A percentile compares a stretch with the other conserved stretches of the same genome.
Conservation (phyloP, 2,888 invertebrate genomes). For the Choristoneura rosaceana region DNA sequence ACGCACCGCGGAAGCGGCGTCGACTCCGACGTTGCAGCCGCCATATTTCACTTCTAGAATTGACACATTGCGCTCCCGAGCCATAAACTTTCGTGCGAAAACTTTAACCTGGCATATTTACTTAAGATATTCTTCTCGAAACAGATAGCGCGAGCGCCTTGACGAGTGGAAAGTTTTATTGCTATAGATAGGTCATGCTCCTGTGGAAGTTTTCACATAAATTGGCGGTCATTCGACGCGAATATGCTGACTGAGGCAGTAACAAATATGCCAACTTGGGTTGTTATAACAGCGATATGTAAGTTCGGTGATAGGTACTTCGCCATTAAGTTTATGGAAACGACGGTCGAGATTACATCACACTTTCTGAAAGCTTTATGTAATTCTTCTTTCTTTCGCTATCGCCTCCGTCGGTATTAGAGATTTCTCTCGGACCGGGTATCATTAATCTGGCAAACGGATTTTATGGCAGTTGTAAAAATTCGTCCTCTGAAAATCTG, state of each 20-base stretch:
- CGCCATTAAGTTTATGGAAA: slow-evolving; percentile 85
- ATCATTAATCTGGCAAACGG: slow-evolving; percentile 72
- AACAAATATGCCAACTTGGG: slow-evolving; percentile 85
- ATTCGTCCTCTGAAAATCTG: slow-evolving; percentile 58
- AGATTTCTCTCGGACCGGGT: slow-evolving; percentile 38
- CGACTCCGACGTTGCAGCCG: slow-evolving; percentile 83
- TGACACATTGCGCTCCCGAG: slow-evolving; percentile 78
- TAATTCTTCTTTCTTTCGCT: slow-evolving; percentile 74
- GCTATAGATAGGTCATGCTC: slow-evolving; percentile 81
- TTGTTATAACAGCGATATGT: slow-evolving; percentile 85
- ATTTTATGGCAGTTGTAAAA: slow-evolving; percentile 70
- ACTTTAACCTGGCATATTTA: slow-evolving; percentile 83
- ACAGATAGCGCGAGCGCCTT: slow-evolving; percentile 74
- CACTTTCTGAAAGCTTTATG: slow-evolving; percentile 83
- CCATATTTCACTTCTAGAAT: slow-evolving; percentile 83
- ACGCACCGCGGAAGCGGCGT: slow-evolving; percentile 86
- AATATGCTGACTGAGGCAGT: slow-evolving; percentile 85
- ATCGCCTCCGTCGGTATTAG: slow-evolving; percentile 48
- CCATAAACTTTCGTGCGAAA: slow-evolving; percentile 77
- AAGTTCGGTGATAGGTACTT: slow-evolving; percentile 82
- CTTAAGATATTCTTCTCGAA: slow-evolving; percentile 76
- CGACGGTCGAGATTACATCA: slow-evolving; percentile 82
- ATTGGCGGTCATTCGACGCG: slow-evolving; percentile 85
- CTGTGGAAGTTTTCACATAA: slow-evolving; percentile 82
- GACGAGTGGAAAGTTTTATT: slow-evolving; percentile 84